A percentile compares a stretch with the other conserved stretches of the same genome.
Conservation (phyloP, 2,113 vertebrate species). For the Odocoileus hemionus region DNA sequence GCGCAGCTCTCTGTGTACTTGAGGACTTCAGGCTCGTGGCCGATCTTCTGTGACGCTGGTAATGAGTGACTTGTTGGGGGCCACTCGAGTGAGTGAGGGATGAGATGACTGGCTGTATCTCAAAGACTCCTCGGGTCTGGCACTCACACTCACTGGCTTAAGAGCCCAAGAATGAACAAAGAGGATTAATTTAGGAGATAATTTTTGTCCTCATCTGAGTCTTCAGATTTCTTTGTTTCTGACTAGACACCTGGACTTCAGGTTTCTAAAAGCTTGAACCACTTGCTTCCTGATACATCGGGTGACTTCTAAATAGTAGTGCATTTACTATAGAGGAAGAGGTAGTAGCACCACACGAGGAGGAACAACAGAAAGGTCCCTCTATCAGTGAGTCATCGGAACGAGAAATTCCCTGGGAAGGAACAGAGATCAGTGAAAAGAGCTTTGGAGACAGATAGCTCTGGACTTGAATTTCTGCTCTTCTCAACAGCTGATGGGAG, state of each 20-base stretch:
- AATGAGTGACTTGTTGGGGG: slow-evolving; percentile 42
- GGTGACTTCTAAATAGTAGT: not conserved
- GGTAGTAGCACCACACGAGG: too few species aligned
- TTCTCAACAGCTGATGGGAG: not conserved
- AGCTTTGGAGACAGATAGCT: not conserved
- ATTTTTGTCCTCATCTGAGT: not conserved
- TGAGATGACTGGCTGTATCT: slow-evolving; percentile 34
- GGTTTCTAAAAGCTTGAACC: not conserved
- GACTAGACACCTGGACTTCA: not conserved
- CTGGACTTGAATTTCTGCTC: not conserved
- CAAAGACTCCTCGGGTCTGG: slow-evolving; percentile 9
- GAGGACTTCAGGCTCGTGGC: slow-evolving; percentile 15
- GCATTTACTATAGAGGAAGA: not conserved
- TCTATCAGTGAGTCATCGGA: not conserved
- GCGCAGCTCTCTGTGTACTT: not conserved
- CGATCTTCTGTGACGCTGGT: slow-evolving; percentile 56
- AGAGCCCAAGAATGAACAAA: not conserved
- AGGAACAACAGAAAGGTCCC: not conserved
- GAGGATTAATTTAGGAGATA: not conserved
- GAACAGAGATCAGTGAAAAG: not conserved
- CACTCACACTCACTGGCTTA: not conserved
- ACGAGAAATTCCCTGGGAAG: not conserved
- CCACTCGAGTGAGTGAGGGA: slow-evolving; percentile 25
- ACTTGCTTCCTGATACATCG: not conserved
- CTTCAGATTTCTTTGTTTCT: not conserved